Conservation (phyloP, 2,888 invertebrate genomes). For the Agriopis aurantiaria region DNA sequence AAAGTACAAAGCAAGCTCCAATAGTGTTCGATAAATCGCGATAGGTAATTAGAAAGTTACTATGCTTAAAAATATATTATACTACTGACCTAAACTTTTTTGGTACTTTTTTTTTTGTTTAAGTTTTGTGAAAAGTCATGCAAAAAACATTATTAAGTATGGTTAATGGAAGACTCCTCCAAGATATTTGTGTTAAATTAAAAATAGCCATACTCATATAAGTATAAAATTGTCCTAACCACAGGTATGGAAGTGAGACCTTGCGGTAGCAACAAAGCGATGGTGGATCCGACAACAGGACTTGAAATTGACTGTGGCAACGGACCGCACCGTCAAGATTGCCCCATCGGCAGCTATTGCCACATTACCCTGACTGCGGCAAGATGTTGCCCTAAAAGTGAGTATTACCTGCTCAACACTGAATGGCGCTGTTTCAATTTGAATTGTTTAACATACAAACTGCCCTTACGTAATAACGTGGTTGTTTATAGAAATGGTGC, state of each 20-base stretch:
- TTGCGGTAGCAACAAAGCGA: slow-evolving; percentile 92
- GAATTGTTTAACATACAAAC: slow-evolving; percentile 48
- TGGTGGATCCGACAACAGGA: slow-evolving; percentile 89
- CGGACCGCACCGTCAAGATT: slow-evolving; percentile 92
- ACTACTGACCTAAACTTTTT: too few relatives aligned
- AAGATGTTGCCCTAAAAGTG: slow-evolving; percentile 91
- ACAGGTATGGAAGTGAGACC: slow-evolving; percentile 94
- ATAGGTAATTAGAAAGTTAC: too few relatives aligned
- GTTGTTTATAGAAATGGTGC: slow-evolving; percentile 45
- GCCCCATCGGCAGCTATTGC: slow-evolving; percentile 95
- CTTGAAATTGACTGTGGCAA: slow-evolving; percentile 94
- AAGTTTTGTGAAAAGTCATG: too few relatives aligned
- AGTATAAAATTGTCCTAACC: slow-evolving; percentile 39
- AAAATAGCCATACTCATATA: not conserved
- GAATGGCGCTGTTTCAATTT: slow-evolving; percentile 47
- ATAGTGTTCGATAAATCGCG: too few relatives aligned
- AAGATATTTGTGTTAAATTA: too few relatives aligned
- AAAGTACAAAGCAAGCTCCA: too few relatives aligned
- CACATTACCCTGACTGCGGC: slow-evolving; percentile 94
- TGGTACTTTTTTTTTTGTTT: too few relatives aligned
- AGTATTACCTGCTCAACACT: slow-evolving; percentile 54
- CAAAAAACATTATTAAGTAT: too few relatives aligned
- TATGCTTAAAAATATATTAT: too few relatives aligned
- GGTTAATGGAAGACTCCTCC: too few relatives aligned
- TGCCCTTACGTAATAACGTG: slow-evolving; percentile 40